Percentiles rank a stretch among this genome's conserved stretches.
These are phyloP conservation scores for Acanthisitta chloris DNA, from an alignment of 2,113 vertebrate genomes.

Conservation along the genomic window DNA sequence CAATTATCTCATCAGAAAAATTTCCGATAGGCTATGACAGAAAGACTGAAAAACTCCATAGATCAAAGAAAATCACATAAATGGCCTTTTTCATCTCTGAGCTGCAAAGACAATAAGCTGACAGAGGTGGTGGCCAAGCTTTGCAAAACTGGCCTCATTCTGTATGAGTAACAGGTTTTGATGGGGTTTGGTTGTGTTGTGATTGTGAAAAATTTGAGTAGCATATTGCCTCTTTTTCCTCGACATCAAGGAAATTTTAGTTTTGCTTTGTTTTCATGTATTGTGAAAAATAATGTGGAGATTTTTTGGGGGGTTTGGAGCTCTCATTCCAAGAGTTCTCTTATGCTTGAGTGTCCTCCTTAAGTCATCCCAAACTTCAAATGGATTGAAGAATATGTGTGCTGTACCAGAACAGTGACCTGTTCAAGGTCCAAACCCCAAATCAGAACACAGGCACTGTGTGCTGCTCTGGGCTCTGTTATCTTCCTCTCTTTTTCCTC, in stretches of 20 bases:
- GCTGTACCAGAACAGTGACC: background rate
- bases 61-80: background rate
- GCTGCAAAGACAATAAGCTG: background rate
- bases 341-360: background rate
- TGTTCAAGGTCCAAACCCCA: background rate
- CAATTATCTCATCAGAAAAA: conserved; percentile 11
- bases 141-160: background rate
- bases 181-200: background rate
- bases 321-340: background rate
- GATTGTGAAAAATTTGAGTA: background rate
- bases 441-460: too few relatives aligned
- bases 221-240: background rate
- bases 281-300: background rate
- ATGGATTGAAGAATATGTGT: background rate
- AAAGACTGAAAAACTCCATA: background rate
- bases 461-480: background rate
- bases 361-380: background rate
- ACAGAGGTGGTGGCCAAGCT: background rate
- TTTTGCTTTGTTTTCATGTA: background rate
- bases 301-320: background rate
- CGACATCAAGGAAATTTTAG: background rate
- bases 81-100: background rate
- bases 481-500: background rate
- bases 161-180: background rate
- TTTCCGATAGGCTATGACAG: background rate